These are phyloP conservation scores for Drosophila sordidula DNA, from an alignment of 2,888 invertebrate genomes.

Conservation along the genomic window DNA sequence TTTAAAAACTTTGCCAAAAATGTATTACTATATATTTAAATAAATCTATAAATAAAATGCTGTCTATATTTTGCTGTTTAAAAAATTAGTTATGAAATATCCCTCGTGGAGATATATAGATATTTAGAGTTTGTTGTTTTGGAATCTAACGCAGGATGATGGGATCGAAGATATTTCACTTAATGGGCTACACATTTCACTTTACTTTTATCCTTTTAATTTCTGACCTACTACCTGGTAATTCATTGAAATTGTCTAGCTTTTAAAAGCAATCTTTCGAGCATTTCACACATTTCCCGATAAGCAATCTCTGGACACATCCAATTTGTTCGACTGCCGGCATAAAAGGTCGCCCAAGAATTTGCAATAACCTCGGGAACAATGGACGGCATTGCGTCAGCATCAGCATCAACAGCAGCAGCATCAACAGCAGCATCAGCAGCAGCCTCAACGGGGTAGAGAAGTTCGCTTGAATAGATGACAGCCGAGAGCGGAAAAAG, in stretches of 20 bases:
- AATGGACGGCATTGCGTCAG: constrained; percentile 44
- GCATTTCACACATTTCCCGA: constrained; percentile 3
- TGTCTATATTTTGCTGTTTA: no score
- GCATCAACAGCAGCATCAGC: neutral
- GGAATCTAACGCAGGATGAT: no score
- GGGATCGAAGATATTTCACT: no score
- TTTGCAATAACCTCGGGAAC: constrained; percentile 68
- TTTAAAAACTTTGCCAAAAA: no score
- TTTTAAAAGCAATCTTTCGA: constrained; percentile 12
- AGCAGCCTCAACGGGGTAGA: constrained; percentile 8
- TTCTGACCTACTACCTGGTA: neutral
- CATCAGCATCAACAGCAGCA: constrained; percentile 10
- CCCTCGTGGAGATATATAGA: no score
- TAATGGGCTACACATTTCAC: no score
- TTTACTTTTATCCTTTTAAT: neutral
- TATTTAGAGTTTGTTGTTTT: no score
- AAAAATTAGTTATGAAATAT: no score
- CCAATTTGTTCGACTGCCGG: constrained; percentile 50
- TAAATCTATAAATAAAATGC: no score
- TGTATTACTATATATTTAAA: no score
- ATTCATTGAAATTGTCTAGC: neutral
- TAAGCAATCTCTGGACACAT: constrained; percentile 33
- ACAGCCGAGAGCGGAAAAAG: neutral
- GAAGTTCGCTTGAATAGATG: constrained; percentile 21
- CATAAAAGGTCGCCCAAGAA: constrained; percentile 44